Evolutionary conservation across 1,140 invertebrate species (phyloP).

Genomic region (Apis florea): DNA sequence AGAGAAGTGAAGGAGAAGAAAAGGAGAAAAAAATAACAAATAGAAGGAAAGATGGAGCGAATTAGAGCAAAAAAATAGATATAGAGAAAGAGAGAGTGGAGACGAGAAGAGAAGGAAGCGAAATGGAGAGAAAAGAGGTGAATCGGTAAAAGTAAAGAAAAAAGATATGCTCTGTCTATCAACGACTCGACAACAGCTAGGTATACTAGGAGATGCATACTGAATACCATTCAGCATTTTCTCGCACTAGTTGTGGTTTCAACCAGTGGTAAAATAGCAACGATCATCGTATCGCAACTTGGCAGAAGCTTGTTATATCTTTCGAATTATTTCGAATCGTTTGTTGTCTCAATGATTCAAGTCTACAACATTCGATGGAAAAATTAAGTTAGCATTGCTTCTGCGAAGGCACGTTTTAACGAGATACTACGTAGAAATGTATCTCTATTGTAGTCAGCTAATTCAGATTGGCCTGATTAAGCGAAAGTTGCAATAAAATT

Average conservation of each 20-base stretch:
- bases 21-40: not conserved
- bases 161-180: slow-evolving; percentile 79
- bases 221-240: slow-evolving; percentile 70
- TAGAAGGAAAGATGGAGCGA: not conserved
- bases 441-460: not conserved
- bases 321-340: not conserved
- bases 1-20: not conserved
- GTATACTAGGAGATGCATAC: slow-evolving; percentile 76
- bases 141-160: slow-evolving; percentile 67
- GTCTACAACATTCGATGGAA: too few relatives aligned
- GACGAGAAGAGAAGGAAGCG: slow-evolving; percentile 24
- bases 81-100: not conserved
- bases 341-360: not conserved
- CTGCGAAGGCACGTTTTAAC: not conserved
- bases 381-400: not conserved
- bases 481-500: not conserved
- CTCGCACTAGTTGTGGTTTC: slow-evolving; percentile 62
- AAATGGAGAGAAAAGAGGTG: slow-evolving; percentile 33
- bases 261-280: slow-evolving; percentile 66
- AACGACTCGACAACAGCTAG: slow-evolving; percentile 80
- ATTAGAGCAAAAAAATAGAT: too few relatives aligned
- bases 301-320: not conserved
- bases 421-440: not conserved
- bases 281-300: not conserved
- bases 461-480: not conserved